Evolutionary conservation across 2,797 vertebrate species (phyloP).

Genomic region (Thamnophis elegans): DNA sequence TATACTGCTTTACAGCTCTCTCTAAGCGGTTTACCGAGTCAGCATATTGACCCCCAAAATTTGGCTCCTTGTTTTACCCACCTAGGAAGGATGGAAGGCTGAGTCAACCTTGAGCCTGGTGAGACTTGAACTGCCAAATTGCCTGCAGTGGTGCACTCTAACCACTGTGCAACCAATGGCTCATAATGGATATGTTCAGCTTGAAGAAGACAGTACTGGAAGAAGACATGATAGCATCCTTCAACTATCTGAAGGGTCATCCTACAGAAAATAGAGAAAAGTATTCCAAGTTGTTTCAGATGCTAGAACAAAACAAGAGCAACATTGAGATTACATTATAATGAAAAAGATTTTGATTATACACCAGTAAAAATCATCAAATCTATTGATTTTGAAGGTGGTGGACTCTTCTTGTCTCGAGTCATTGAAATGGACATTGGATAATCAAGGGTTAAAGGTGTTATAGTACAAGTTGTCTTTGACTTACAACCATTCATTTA

Average conservation of each 20-base stretch:
- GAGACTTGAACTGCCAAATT: too few species aligned
- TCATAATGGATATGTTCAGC: background rate
- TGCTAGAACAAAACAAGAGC: background rate
- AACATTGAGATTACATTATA: background rate
- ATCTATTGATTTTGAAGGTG: background rate
- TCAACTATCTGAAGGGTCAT: background rate
- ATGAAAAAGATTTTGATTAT: background rate
- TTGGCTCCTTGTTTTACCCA: too few species aligned
- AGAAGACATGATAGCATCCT: background rate
- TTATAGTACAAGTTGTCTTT: background rate
- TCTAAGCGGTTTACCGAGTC: too few species aligned
- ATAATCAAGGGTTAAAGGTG: background rate
- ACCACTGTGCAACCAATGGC: too few species aligned
- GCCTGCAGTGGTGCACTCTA: too few species aligned
- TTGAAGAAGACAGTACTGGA: background rate
- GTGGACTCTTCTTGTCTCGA: background rate
- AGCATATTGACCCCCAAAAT: too few species aligned
- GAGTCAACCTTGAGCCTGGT: too few species aligned
- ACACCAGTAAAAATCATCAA: background rate
- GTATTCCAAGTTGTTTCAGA: background rate
- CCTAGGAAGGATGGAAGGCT: too few species aligned
- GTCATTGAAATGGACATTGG: background rate
- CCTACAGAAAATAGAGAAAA: background rate
- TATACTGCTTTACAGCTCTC: too few species aligned
- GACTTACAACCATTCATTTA: background rate